These are phyloP conservation scores for Mus minutoides DNA, from an alignment of 2,797 vertebrate genomes.

Conservation along the genomic window DNA sequence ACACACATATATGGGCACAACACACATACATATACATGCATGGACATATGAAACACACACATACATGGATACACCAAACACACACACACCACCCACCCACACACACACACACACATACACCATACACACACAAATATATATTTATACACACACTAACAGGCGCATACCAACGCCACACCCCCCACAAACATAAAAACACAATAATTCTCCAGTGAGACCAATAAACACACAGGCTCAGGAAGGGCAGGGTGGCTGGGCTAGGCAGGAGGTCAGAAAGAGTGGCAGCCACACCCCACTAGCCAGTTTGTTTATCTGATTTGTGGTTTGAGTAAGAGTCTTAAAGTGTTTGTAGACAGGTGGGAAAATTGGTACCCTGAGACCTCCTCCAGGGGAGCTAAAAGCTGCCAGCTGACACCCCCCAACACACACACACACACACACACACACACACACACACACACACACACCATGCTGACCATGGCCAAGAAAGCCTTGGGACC, in stretches of 20 bases:
- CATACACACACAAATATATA: slow-evolving; percentile 11
- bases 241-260: not conserved
- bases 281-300: not conserved
- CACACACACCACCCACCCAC: not conserved
- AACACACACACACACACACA: not conserved
- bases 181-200: slow-evolving; percentile 47
- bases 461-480: not conserved
- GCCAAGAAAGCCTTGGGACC: not conserved
- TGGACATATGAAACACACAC: no score
- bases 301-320: slow-evolving; percentile 69
- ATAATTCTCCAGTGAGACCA: slow-evolving; percentile 9
- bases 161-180: not conserved
- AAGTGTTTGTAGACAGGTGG: slow-evolving; percentile 60
- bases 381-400: not conserved
- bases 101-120: not conserved
- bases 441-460: not conserved
- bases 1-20: not conserved
- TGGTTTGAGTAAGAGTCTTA: slow-evolving; percentile 56
- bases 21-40: not conserved
- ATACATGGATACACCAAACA: not conserved
- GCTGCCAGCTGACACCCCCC: not conserved
- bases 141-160: not conserved
- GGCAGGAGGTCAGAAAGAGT: slow-evolving; percentile 37
- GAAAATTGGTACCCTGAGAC: slow-evolving; percentile 45
- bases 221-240: slow-evolving; percentile 35